Evolutionary conservation across 64 coral and sea anemone genomes (phyloP).

Genomic region (Stichodactyla mertensii): DNA sequence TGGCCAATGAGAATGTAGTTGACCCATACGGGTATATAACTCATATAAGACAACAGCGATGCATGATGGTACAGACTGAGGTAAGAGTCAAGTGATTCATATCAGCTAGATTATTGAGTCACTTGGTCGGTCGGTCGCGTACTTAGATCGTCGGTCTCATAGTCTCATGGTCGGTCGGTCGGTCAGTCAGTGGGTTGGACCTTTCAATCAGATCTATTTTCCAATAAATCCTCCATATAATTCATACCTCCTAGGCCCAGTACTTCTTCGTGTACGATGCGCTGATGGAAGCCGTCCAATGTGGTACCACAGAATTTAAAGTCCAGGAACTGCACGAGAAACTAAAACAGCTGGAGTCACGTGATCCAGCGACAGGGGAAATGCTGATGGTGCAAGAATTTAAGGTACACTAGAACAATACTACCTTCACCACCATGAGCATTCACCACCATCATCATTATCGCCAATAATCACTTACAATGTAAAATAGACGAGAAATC

Average conservation of each 20-base stretch:
- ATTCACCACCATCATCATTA: neutral
- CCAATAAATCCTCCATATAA: neutral
- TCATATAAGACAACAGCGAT: slow-evolving; percentile 71
- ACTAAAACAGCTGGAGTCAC: slow-evolving; percentile 49
- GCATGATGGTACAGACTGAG: slow-evolving; percentile 75
- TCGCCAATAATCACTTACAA: neutral
- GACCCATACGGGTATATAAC: slow-evolving; percentile 70
- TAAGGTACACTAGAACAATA: slow-evolving; percentile 33
- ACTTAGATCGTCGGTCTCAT: neutral
- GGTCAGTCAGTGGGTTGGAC: neutral
- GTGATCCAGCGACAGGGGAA: slow-evolving; percentile 57
- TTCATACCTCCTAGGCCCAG: slow-evolving; percentile 47
- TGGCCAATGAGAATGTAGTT: slow-evolving; percentile 43
- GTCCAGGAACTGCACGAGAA: slow-evolving; percentile 69
- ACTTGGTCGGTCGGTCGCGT: neutral
- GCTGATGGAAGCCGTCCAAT: slow-evolving; percentile 74
- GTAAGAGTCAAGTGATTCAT: slow-evolving; percentile 7
- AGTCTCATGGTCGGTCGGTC: too few relatives aligned
- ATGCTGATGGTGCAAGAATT: slow-evolving; percentile 58
- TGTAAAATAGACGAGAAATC: too few relatives aligned
- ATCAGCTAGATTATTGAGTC: neutral
- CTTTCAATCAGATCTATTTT: too few relatives aligned
- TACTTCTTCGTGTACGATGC: slow-evolving; percentile 94
- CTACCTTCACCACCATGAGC: neutral
- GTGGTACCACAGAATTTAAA: slow-evolving; percentile 72